phyloP scores from a whole-genome alignment of 2,888 invertebrate species.

The Villa cingulata region DNA sequence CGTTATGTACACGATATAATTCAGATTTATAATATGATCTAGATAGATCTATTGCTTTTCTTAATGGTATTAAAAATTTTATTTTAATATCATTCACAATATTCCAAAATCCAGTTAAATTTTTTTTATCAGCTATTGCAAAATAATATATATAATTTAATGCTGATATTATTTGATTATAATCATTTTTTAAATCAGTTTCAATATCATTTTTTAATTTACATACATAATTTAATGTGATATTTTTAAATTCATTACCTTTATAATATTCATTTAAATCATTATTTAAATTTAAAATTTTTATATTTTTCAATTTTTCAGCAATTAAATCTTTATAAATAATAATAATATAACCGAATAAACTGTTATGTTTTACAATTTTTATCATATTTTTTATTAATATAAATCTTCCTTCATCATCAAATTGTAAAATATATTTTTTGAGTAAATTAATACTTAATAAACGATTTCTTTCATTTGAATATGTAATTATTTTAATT shows the following conservation, averaged over 20 bases:
- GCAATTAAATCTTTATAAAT: constrained; percentile 60
- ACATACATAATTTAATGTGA: constrained; percentile 43
- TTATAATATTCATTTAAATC: constrained; percentile 38
- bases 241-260: constrained; percentile 45
- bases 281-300: too few species aligned
- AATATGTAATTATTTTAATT: constrained; percentile 53
- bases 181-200: constrained; percentile 67
- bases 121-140: constrained; percentile 49
- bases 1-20: constrained; percentile 45
- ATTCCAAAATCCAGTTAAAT: constrained; percentile 54
- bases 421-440: constrained; percentile 52
- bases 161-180: constrained; percentile 62
- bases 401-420: constrained; percentile 53
- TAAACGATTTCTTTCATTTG: constrained; percentile 49
- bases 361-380: constrained; percentile 54
- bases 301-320: constrained; percentile 38
- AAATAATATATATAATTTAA: constrained; percentile 71
- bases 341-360: constrained; percentile 57
- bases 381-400: constrained; percentile 53
- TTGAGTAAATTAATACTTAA: constrained; percentile 47
- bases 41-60: constrained; percentile 57
- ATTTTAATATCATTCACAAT: constrained; percentile 42
- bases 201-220: constrained; percentile 52
- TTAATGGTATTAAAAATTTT: constrained; percentile 50
- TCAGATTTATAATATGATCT: constrained; percentile 67